Conservation (phyloP, 2,888 invertebrate genomes). For the Myathropa florea region DNA sequence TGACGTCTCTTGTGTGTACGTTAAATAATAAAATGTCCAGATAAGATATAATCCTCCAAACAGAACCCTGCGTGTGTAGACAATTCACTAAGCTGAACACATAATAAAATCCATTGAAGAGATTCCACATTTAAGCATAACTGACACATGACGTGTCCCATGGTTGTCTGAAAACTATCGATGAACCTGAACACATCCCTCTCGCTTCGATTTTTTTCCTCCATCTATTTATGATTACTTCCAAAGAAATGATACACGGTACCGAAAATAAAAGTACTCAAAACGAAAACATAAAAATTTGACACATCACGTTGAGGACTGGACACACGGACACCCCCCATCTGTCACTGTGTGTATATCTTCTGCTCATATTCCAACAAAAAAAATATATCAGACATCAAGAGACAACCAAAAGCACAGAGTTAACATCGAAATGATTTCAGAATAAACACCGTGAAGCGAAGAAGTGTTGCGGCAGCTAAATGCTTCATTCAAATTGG, state of each 20-base stretch:
- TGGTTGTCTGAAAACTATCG: neutral
- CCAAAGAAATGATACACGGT: constrained; percentile 21
- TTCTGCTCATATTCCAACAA: neutral
- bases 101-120: neutral
- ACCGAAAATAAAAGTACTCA: constrained; percentile 24
- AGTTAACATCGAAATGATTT: neutral
- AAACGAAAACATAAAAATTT: constrained; percentile 1
- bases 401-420: neutral
- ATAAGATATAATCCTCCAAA: neutral
- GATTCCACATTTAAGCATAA: neutral
- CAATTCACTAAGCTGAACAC: neutral
- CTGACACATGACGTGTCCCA: neutral
- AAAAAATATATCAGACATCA: too few relatives aligned
- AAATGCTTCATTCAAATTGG: neutral
- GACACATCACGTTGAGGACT: constrained; percentile 2
- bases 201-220: neutral
- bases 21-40: neutral
- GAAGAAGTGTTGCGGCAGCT: neutral
- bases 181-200: neutral
- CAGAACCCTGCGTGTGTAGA: neutral
- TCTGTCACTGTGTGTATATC: neutral
- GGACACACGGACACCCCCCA: neutral
- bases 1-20: neutral
- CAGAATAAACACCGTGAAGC: neutral
- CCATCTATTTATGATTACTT: constrained; percentile 11